These are phyloP conservation scores for Montipora cactus DNA, from an alignment of 64 coral and sea anemone species.

Conservation along the genomic window DNA sequence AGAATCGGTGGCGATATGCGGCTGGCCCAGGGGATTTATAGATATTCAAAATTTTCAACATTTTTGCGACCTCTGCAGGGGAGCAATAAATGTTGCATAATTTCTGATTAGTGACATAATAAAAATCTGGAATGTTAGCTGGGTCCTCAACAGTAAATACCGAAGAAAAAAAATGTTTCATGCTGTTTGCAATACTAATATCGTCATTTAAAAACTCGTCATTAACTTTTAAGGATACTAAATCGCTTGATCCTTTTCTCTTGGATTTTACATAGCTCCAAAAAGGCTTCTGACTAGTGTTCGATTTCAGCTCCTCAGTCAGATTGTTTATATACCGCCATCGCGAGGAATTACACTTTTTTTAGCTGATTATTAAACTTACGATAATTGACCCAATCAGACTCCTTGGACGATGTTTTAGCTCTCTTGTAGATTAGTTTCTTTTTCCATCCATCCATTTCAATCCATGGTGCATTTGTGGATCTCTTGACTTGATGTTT, in stretches of 20 bases:
- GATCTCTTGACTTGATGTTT: neutral
- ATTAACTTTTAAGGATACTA: slow-evolving; percentile 46
- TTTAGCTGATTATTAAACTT: slow-evolving; percentile 2
- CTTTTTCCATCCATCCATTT: neutral
- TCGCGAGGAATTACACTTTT: neutral
- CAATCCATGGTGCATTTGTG: slow-evolving; percentile 6
- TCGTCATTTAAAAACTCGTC: slow-evolving; percentile 29
- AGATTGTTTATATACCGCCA: slow-evolving; percentile 3
- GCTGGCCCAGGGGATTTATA: too few species aligned
- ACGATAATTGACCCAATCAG: neutral
- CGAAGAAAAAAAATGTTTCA: neutral
- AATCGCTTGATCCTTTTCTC: slow-evolving; percentile 53
- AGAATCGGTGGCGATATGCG: too few species aligned
- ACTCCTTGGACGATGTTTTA: neutral
- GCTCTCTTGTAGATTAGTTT: slow-evolving; percentile 15
- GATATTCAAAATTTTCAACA: too few species aligned
- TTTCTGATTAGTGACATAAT: neutral
- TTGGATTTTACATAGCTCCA: slow-evolving; percentile 61
- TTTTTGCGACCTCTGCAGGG: too few species aligned
- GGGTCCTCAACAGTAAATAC: neutral
- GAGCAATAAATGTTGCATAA: too few species aligned
- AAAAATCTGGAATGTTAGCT: neutral
- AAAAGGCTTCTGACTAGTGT: slow-evolving; percentile 40
- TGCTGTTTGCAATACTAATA: neutral
- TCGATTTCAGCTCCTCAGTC: slow-evolving; percentile 35